These are phyloP conservation scores for Acholoe squamosa DNA, from an alignment of 2,888 invertebrate species.

Conservation along the genomic window DNA sequence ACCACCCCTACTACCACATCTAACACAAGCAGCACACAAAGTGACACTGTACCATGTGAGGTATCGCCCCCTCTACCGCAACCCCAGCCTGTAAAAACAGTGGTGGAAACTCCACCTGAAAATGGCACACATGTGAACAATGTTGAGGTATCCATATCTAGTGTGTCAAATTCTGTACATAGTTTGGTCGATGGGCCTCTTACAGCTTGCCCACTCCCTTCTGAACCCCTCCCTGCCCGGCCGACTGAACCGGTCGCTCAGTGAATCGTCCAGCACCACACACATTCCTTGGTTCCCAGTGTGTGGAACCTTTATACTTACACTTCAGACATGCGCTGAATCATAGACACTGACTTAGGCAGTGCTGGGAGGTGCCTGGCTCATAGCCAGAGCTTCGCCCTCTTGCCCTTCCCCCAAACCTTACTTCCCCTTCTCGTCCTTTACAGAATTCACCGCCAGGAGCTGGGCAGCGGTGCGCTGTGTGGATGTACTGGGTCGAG, in stretches of 20 bases:
- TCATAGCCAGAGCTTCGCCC: not conserved
- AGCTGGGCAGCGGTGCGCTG: not conserved
- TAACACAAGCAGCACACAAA: conserved; percentile 26
- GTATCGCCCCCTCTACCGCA: not conserved
- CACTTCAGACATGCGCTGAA: conserved; percentile 44
- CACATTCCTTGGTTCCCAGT: conserved; percentile 40
- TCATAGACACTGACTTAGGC: not conserved
- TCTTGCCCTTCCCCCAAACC: not conserved
- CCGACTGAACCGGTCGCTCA: conserved; percentile 47
- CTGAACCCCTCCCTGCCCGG: conserved; percentile 35
- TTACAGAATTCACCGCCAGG: not conserved
- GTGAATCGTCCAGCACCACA: conserved; percentile 58
- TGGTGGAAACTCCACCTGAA: not conserved
- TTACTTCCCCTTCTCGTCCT: not conserved
- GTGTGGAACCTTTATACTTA: conserved; percentile 38
- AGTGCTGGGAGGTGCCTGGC: not conserved
- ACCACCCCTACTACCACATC: not conserved
- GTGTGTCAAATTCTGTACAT: conserved; percentile 52
- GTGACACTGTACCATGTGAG: not conserved
- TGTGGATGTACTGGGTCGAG: not conserved
- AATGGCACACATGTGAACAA: conserved; percentile 52
- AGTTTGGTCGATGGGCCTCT: conserved; percentile 39
- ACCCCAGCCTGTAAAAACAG: not conserved
- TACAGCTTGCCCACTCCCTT: not conserved
- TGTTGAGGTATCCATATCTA: conserved; percentile 57